These are phyloP conservation scores for Telmatochromis sp. DNA, from an alignment of 2,113 vertebrate genomes.

Conservation along the genomic window DNA sequence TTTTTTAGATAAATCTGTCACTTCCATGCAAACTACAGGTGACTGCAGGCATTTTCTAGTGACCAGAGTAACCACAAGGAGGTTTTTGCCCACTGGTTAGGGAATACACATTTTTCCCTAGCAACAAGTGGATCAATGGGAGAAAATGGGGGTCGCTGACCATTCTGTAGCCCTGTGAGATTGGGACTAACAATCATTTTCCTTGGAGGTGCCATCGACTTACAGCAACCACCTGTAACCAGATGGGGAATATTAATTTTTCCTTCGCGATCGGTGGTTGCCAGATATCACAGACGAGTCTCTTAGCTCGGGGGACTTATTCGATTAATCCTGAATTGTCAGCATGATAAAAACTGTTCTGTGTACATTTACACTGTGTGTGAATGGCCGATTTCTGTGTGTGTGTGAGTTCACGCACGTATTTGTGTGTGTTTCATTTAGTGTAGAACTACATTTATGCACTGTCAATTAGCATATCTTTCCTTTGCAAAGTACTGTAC, in stretches of 20 bases:
- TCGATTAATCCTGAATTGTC: background rate
- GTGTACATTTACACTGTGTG: background rate
- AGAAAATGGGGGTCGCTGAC: background rate
- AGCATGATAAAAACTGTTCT: background rate
- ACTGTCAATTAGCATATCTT: conserved; percentile 36
- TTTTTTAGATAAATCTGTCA: background rate
- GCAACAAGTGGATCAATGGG: background rate
- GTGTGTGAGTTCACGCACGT: background rate
- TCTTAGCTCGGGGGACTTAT: background rate
- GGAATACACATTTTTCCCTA: background rate
- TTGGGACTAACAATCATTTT: background rate
- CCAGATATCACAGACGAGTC: background rate
- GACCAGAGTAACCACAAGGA: background rate
- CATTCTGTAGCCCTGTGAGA: background rate
- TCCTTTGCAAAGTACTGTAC: conserved; percentile 27
- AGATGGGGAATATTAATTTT: background rate
- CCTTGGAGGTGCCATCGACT: background rate
- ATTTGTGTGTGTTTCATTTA: background rate
- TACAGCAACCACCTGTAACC: background rate
- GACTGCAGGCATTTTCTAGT: background rate
- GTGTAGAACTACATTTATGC: conserved; percentile 2
- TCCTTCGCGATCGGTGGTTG: fast-evolving
- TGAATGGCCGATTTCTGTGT: background rate
- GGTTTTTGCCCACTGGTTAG: background rate
- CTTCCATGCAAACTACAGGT: background rate